Evolutionary conservation across 2,888 invertebrate genomes (phyloP), one percentile per base, ranked within the genome.

Genomic region (Odontomyia ornata): DNA sequence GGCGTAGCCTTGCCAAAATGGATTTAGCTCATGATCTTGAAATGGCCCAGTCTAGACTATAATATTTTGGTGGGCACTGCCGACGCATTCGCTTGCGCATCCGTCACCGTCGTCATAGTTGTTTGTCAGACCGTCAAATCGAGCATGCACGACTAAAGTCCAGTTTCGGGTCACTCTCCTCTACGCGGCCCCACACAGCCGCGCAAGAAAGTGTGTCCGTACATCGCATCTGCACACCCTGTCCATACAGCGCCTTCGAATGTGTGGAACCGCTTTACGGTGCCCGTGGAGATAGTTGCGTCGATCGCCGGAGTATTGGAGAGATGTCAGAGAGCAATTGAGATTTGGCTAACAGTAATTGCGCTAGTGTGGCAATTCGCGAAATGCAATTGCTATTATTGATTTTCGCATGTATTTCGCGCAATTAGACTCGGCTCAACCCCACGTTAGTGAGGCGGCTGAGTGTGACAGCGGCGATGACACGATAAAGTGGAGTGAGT

Each of bases 21-120:
- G 52, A 52, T 52, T 56, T 73, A 3, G 36, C 36, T 73, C 60
- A 36, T 57, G 73, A 73, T 73, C 57, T 30, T 60, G 60, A 43
- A 56, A 72, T 56, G 57, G 36, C 36, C n/a, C 36, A 11, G 73
- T 73, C 73, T 73, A 73, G 73, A 73, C 73, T 73, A 57, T 43
- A 18, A 36, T 60, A 36, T 30, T 73, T 73, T 60, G 36, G 60
- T 60, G 25, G 46, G 36, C 36, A 18, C 36, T 36, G 73, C 72
- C 72, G 43, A 72, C 72, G 72, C 52, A 52, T 15, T 60, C 15
- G 60, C 73, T 21, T 3, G 21, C 43, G n/a, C n/a, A n/a, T n/a
- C n/a, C n/a, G 30, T n/a, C 43, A 25, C 69, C 27, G 69, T 43
- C 73, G 71, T 64, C 30, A 64, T 15, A 28, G 18, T 18, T 64